Evolutionary conservation across 2,888 invertebrate species (phyloP), one percentile per base, ranked within the genome.

Genomic region (Xestia ashworthii): DNA sequence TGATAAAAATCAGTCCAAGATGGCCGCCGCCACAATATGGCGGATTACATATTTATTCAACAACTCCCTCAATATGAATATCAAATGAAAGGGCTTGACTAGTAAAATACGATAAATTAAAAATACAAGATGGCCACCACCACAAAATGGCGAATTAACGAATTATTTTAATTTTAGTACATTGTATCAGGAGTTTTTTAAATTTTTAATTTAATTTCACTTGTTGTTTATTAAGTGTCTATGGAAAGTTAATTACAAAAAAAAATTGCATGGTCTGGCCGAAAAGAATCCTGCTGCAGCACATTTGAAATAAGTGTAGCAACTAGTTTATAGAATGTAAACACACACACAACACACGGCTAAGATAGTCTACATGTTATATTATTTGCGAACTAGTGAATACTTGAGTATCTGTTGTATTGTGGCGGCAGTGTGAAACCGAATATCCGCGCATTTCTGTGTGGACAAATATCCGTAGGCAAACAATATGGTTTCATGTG

Each of bases 381-480:
- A 76, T 41, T 70, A 76, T 82, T 80, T 53, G 55, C 25, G 38
- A 50, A 46, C 46, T 60, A 32, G 44, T 58, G 38, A 48, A 55
- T 67, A 67, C 53, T 81, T 32, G 67, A 62, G 68, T 50, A 60
- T 53, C 76, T 9, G 32, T 46, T 68, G 67, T 62, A 22, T 48
- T 70, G n/a, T 14, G 11, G n/a, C n/a, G 32, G 41, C n/a, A 32
- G n/a, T 74, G 73, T 16, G 44, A 55, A 25, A 32, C 41, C n/a
- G 3, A 68, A 55, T 81, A 53, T 44, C 32, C 32, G n/a, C 48
- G 55, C 22, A 82, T 71, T 66, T 32, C 48, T 58, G 66, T 58
- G 66, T 62, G 44, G 5, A 71, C 66, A 83, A 71, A 67, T 64
- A 72, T 58, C 50, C 22, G 48, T 71, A 25, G 67, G 66, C 55